These are phyloP conservation scores for Bovichtus variegatus DNA, from an alignment of 2,797 vertebrate species.

Conservation along the genomic window DNA sequence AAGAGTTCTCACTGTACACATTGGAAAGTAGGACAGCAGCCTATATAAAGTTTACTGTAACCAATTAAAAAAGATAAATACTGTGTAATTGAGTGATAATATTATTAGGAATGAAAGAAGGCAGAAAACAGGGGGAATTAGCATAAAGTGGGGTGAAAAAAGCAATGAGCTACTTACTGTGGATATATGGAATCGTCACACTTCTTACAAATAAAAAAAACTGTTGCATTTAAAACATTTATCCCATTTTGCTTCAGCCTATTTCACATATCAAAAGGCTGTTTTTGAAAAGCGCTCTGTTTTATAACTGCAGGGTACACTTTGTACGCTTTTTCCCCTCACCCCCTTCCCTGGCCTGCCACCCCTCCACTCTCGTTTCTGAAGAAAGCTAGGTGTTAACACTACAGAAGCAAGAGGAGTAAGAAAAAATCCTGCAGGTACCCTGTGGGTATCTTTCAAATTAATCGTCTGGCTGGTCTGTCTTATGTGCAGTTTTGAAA, in stretches of 20 bases:
- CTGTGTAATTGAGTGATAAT: slow-evolving; percentile 38
- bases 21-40: slow-evolving; percentile 36
- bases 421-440: slow-evolving; percentile 86
- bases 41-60: slow-evolving; percentile 1
- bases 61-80: slow-evolving; percentile 45
- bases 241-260: slow-evolving; percentile 82
- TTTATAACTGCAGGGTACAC: slow-evolving; percentile 87
- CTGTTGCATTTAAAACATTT: slow-evolving; percentile 85
- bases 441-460: slow-evolving; percentile 89
- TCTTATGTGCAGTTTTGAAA: slow-evolving; percentile 90
- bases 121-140: slow-evolving; percentile 55
- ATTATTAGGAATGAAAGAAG: slow-evolving; percentile 43
- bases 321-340: slow-evolving; percentile 83
- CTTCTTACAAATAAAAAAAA: slow-evolving; percentile 77
- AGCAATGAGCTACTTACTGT: slow-evolving; percentile 39
- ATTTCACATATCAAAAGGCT: slow-evolving; percentile 86
- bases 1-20: slow-evolving; percentile 15
- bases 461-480: slow-evolving; percentile 88
- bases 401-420: slow-evolving; percentile 85
- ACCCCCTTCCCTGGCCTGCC: slow-evolving; percentile 67
- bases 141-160: slow-evolving; percentile 27
- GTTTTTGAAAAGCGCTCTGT: slow-evolving; percentile 83
- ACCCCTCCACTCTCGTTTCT: slow-evolving; percentile 75
- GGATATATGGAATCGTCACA: slow-evolving; percentile 60
- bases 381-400: slow-evolving; percentile 87